Evolutionary conservation across 1,140 invertebrate species (phyloP), one percentile per base, ranked within the genome.

Genomic region (Semibalanus balanoides): DNA sequence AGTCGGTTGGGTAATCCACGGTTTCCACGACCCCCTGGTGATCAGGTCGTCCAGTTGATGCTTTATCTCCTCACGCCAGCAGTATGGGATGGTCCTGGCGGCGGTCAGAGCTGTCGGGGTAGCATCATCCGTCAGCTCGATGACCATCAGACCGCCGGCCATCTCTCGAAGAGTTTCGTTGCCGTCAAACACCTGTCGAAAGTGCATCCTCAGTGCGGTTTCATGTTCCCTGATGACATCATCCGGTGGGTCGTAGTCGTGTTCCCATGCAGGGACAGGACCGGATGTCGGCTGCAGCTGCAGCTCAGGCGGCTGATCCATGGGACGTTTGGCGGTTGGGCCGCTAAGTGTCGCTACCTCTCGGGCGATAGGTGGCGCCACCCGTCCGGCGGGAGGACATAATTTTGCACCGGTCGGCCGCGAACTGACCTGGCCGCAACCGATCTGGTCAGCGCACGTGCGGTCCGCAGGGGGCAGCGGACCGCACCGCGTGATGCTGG

Each of bases 1-100:
- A 78, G 1, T 30, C 77, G 0, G 77, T 75, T 9, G 73, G 28
- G 9, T 78, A 43, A 17, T 77, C 74, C 0, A 78, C 30, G 28
- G 74, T 28, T 17, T 27, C 64, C 28, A 77, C 79, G 5, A 78
- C 27, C 19, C 75, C 77, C 40, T 31, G 76, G 19, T 0, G 7
- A 0, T 73, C 69, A 78, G 9, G 0, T 74, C 64, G 29, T 75
- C 77, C 0, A 78, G 78, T 71, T 78, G 77, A 0, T 22, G 19
- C 31, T 72, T 76, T 1, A 77, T 74, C 3, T 35, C 17, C 3
- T 28, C 30, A 3, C 73, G n/a, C 76, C 76, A 77, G 70, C 31
- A 43, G 19, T 29, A 70, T 29, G 77, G 78, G 3, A 79, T 78
- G 14, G 40, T 74, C 28, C 73, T 35, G 9, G 75, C 75, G 1